Conservation (phyloP, 2,888 invertebrate species). For the Watsonalla cultraria region DNA sequence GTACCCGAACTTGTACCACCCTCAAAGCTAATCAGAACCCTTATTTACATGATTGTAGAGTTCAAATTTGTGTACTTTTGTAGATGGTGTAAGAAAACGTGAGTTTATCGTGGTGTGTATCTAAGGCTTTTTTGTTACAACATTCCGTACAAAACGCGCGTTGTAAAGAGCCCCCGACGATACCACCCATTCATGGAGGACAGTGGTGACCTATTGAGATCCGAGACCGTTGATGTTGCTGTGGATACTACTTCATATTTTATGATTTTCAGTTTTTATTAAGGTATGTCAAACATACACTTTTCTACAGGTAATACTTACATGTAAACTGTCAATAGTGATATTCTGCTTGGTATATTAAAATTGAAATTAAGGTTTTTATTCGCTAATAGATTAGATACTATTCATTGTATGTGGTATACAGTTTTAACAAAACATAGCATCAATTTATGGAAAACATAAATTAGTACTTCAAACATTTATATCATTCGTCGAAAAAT, state of each 20-base stretch:
- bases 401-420: too few species aligned
- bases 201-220: conserved; percentile 77
- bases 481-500: too few species aligned
- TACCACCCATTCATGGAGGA: conserved; percentile 77
- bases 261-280: neutral
- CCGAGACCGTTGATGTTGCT: conserved; percentile 39
- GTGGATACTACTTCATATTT: conserved; percentile 36
- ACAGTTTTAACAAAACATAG: too few species aligned
- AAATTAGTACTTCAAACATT: too few species aligned
- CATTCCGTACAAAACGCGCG: conserved; percentile 77
- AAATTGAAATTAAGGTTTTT: too few species aligned
- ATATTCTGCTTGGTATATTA: too few species aligned
- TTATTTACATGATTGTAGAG: conserved; percentile 20
- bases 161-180: conserved; percentile 75
- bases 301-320: neutral
- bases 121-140: conserved; percentile 75
- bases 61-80: conserved; percentile 17
- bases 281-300: neutral
- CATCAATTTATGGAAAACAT: too few species aligned
- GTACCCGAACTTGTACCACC: conserved; percentile 20
- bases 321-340: neutral
- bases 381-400: too few species aligned
- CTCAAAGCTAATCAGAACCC: conserved; percentile 5
- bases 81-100: conserved; percentile 30
- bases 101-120: conserved; percentile 66